Evolutionary conservation across 2,888 invertebrate species (phyloP), one percentile per base, ranked within the genome.

Genomic region (Lydus trimaculatus): DNA sequence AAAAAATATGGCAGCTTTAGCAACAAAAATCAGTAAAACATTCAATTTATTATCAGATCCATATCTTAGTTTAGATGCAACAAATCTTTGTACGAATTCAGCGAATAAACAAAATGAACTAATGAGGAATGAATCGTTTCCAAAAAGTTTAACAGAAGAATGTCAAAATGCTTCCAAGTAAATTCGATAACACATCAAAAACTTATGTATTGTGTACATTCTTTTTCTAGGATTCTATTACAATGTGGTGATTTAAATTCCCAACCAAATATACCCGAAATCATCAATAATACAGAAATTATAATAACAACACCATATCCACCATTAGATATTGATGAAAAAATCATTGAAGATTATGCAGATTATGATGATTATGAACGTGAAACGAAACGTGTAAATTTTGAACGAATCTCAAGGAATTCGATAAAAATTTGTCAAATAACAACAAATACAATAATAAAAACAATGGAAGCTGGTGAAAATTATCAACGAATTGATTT

Each of bases 231-330:
- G 17, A 43, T 33, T 8, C 20, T 66, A 23, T 9, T 66, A 0
- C 13, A 25, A 31, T 66, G 66, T 36, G 62, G 11, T 31, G 63
- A 63, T 31, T 48, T 39, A n/a, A 63, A 62, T 39, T 23, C 59
- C 0, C 33, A 66, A 20, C 31, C 25, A 15, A 63, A 66, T 20
- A 31, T 60, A 28, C 28, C 58, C 4, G 36, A 58, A 15, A 58
- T 59, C 7, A 31, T 28, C n/a, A 31, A 48, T 25, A 61, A 61
- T 23, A 31, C 61, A 9, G 17, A 61, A 33, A 61, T 39, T 7
- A 61, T 36, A 61, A 7, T 43, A 28, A 66, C 63, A 20, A 66
- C 66, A n/a, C 66, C 62, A 9, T 66, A 43, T 63, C 66, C 66
- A 7, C 48, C 31, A 8, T 25, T 66, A 13, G 17, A 61, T 31